phyloP scores from a whole-genome alignment of 2,113 vertebrate genomes.

The Triplophysa dalaica region DNA sequence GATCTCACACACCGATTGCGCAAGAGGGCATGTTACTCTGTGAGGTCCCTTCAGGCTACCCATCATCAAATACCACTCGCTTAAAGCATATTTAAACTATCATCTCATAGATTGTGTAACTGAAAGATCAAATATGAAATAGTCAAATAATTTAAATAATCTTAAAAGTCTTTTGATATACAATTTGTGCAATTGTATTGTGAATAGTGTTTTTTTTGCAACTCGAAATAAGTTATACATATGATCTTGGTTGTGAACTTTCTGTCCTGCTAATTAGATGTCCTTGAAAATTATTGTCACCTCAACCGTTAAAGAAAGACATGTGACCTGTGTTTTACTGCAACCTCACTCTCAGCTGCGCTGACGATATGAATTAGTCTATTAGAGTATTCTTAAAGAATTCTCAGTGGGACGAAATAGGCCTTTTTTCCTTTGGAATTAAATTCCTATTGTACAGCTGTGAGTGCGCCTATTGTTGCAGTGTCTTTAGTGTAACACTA shows the following conservation, averaged over 20 bases:
- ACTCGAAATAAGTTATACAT: not conserved
- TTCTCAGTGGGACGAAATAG: not conserved
- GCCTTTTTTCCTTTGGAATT: not conserved
- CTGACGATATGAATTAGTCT: not conserved
- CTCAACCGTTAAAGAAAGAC: not conserved
- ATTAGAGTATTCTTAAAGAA: not conserved
- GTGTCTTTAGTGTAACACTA: conserved; percentile 31
- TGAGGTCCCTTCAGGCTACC: conserved; percentile 13
- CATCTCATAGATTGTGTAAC: no score
- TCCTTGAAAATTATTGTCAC: not conserved
- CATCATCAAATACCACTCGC: not conserved
- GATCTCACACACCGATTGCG: conserved; percentile 34
- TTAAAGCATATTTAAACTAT: not conserved
- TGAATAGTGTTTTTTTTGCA: not conserved
- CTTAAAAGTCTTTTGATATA: not conserved
- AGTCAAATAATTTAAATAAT: no score
- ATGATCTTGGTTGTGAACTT: not conserved
- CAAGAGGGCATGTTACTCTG: conserved; percentile 22
- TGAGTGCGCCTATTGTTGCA: not conserved
- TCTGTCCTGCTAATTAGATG: not conserved
- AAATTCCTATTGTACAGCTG: not conserved
- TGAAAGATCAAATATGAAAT: no score
- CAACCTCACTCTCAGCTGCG: not conserved
- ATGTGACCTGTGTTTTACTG: not conserved
- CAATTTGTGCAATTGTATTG: not conserved